Percentiles rank a stretch among this genome's conserved stretches.
These are phyloP conservation scores for Gisinianus flammeolus DNA, from an alignment of 2,888 invertebrate species.

Conservation along the genomic window DNA sequence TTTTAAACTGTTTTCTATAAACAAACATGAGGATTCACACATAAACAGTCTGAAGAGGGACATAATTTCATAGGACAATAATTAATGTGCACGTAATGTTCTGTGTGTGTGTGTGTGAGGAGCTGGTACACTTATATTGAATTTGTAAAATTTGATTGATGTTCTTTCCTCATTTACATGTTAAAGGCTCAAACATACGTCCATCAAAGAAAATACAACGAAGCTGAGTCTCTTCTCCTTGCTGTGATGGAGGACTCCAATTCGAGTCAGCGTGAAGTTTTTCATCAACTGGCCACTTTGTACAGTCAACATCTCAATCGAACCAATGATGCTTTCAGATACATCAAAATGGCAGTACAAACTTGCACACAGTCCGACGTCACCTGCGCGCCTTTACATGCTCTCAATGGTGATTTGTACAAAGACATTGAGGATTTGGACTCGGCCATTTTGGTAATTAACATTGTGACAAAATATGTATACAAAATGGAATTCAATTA, in stretches of 20 bases:
- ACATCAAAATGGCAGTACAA: slow-evolving; percentile 55
- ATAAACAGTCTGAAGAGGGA: no score
- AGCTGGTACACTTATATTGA: no score
- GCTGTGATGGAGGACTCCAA: slow-evolving; percentile 55
- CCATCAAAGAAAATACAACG: slow-evolving; percentile 56
- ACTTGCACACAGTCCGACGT: slow-evolving; percentile 54
- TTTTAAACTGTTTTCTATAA: no score
- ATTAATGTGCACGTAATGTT: neutral
- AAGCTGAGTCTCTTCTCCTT: slow-evolving; percentile 57
- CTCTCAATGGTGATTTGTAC: slow-evolving; percentile 58
- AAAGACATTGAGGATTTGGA: slow-evolving; percentile 58
- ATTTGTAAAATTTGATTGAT: no score
- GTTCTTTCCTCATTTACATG: neutral
- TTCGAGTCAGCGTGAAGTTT: slow-evolving; percentile 56
- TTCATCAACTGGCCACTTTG: slow-evolving; percentile 58
- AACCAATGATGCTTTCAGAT: slow-evolving; percentile 57
- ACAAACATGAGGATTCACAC: no score
- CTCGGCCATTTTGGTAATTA: slow-evolving; percentile 55
- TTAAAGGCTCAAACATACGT: slow-evolving; percentile 57
- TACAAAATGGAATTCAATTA: no score
- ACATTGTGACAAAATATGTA: no score
- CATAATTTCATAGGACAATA: no score
- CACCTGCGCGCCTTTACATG: slow-evolving; percentile 57
- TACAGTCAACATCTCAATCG: slow-evolving; percentile 58
- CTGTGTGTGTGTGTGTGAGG: neutral